These are phyloP conservation scores for Koerneria pararmatus DNA, from an alignment of 2,888 invertebrate genomes.

Conservation along the genomic window DNA sequence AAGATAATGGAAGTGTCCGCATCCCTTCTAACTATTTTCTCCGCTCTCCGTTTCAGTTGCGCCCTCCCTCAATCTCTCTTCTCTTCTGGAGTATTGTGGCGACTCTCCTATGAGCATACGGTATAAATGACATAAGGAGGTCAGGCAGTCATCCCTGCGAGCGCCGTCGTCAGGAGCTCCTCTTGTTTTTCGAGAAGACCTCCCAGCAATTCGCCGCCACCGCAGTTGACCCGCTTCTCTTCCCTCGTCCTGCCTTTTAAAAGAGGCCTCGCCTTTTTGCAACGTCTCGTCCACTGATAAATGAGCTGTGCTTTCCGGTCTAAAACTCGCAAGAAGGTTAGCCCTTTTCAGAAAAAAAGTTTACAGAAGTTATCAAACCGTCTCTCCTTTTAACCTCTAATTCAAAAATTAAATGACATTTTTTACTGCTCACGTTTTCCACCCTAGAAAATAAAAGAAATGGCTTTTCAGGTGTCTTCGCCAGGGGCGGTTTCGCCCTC, in stretches of 20 bases:
- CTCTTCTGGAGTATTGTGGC: slow-evolving; percentile 14
- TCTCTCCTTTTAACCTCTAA: no score
- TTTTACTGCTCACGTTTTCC: no score
- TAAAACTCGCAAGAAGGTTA: neutral
- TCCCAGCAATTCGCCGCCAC: neutral
- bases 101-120: no score
- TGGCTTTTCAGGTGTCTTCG: no score
- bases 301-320: neutral
- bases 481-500: no score
- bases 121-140: no score
- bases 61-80: neutral
- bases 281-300: neutral
- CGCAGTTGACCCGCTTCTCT: neutral
- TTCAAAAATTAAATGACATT: no score
- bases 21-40: neutral
- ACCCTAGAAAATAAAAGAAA: no score
- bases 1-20: no score
- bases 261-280: neutral
- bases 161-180: neutral
- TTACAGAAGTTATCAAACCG: no score
- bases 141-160: slow-evolving; percentile 11
- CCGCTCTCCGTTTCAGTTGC: no score
- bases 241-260: neutral
- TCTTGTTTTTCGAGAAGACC: neutral
- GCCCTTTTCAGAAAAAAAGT: no score